Evolutionary conservation across 2,888 invertebrate species (phyloP), one percentile per base, ranked within the genome.

Genomic region (Ametastegia equiseti): DNA sequence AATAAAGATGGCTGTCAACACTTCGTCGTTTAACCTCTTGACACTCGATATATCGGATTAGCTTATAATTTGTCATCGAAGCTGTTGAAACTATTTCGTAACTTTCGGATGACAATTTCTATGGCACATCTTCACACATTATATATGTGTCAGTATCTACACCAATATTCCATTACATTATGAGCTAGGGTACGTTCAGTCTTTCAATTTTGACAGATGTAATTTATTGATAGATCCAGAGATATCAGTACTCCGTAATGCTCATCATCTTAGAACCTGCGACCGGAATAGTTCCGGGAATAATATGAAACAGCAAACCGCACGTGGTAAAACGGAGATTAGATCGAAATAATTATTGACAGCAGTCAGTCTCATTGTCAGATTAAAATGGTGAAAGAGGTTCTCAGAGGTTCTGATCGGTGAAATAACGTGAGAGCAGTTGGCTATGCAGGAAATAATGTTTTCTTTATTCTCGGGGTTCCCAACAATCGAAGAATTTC

Each of bases 1-100:
- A 78, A 63, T 63, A 78, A 42, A 57, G 60, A 78, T 78, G 78
- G 42, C n/a, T 57, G 78, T 78, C 78, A 63, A 60, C 78, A 42
- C 78, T 63, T 15, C 39, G 23, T 63, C 78, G 78, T 78, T 78
- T 42, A 78, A 78, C 78, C 78, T 78, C 42, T 42, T 42, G 78
- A 78, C 78, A 39, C 78, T 50, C 60, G 78, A 60, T 42, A 60
- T 60, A 60, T 60, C 78, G 78, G 78, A 63, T 63, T 60, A 54
- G 78, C 39, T 60, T 78, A 78, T 78, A 39, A 78, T 78, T 78
- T 78, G 78, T 78, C 60, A 78, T 39, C 78, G 60, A 63, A n/a
- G 27, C 60, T 57, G 57, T 57, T 45, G 60, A 78, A 63, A 78
- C 63, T 30, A 11, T 78, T 63, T 60, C 45, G 39, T n/a, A 78